Percentiles rank a stretch among this genome's conserved stretches.
These are phyloP conservation scores for Chaetorhynchus papuensis DNA, from an alignment of 2,113 vertebrate genomes.

Conservation along the genomic window DNA sequence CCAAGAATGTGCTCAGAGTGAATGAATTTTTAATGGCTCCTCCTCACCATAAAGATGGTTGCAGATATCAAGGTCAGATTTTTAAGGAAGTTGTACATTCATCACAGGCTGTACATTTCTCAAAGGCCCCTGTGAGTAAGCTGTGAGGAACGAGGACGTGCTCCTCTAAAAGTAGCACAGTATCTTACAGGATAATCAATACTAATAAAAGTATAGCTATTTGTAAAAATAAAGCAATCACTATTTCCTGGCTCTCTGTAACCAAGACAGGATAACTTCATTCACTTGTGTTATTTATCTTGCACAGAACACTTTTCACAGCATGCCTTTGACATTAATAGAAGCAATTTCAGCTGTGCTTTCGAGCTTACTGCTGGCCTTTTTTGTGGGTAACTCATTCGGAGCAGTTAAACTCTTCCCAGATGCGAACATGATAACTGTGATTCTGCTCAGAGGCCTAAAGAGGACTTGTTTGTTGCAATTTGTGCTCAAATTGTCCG, in stretches of 20 bases:
- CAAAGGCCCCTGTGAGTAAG: neutral
- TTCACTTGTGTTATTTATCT: slow-evolving; percentile 12
- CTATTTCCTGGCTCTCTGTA: slow-evolving; percentile 3
- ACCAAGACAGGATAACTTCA: neutral
- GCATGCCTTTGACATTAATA: slow-evolving; percentile 28
- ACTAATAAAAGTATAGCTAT: slow-evolving; percentile 10
- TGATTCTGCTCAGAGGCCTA: neutral
- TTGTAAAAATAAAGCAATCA: slow-evolving; percentile 30
- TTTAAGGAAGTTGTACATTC: neutral
- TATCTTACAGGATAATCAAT: neutral
- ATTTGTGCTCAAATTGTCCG: too few relatives aligned
- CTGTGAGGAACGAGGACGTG: neutral
- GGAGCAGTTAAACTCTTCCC: neutral
- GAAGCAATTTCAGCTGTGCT: neutral
- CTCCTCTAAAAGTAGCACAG: neutral
- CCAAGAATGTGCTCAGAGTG: neutral
- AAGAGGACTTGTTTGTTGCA: neutral
- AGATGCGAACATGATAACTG: neutral
- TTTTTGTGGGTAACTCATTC: neutral
- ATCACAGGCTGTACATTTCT: neutral
- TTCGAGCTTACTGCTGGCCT: neutral
- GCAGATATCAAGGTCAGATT: neutral
- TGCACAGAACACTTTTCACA: slow-evolving; percentile 24
- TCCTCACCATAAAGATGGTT: neutral
- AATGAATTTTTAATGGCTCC: neutral